Percentiles rank a stretch among this genome's conserved stretches.
These are phyloP conservation scores for Pteria penguin DNA, from an alignment of 2,888 invertebrate species.

Conservation along the genomic window DNA sequence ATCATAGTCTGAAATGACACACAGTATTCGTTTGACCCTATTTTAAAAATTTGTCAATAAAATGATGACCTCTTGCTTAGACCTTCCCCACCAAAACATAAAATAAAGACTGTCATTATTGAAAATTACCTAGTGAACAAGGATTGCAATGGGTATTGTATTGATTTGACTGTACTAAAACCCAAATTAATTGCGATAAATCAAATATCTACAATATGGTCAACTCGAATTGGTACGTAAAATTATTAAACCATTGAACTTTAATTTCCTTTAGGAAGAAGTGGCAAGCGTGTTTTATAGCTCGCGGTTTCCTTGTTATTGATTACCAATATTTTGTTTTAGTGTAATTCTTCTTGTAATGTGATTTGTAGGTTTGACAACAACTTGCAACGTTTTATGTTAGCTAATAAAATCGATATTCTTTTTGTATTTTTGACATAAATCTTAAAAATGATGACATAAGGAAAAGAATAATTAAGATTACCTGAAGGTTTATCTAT, in stretches of 20 bases:
- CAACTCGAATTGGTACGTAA: neutral
- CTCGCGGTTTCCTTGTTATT: neutral
- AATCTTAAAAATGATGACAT: too few species aligned
- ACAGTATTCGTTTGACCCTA: constrained; percentile 19
- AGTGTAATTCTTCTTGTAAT: constrained; percentile 13
- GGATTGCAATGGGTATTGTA: constrained; percentile 20
- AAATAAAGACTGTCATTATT: constrained; percentile 11
- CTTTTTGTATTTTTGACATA: too few species aligned
- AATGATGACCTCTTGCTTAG: neutral
- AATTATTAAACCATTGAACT: neutral
- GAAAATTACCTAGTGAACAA: constrained; percentile 14
- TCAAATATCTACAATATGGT: constrained; percentile 2
- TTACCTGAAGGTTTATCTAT: constrained; percentile 41
- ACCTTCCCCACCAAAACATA: constrained; percentile 20
- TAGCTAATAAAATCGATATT: constrained; percentile 10
- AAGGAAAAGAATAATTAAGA: too few species aligned
- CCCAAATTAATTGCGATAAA: constrained; percentile 25
- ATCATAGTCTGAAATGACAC: constrained; percentile 17
- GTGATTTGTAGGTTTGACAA: constrained; percentile 13
- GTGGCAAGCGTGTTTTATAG: neutral
- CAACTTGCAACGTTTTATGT: constrained; percentile 1
- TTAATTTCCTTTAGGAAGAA: neutral
- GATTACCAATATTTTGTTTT: neutral
- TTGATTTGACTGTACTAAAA: constrained; percentile 10
- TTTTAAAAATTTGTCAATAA: constrained; percentile 23